phyloP scores from a whole-genome alignment of 2,797 vertebrate genomes.

The Darevskia nairensis region DNA sequence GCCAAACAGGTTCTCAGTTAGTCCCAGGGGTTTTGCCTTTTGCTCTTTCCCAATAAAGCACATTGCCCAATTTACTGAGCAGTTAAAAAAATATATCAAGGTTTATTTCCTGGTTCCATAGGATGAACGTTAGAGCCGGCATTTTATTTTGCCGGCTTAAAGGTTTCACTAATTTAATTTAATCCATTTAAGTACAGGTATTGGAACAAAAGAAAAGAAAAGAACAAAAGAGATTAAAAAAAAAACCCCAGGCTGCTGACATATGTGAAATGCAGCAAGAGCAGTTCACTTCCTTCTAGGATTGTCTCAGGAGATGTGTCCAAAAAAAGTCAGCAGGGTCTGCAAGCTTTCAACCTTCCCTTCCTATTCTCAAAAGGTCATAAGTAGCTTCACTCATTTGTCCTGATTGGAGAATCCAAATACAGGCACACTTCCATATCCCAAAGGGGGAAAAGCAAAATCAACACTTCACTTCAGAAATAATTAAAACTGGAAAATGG shows the following conservation, averaged over 20 bases:
- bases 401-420: conserved; percentile 64
- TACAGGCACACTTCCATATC: conserved; percentile 41
- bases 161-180: conserved; percentile 74
- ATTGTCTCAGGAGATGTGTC: conserved; percentile 48
- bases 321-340: conserved; percentile 65
- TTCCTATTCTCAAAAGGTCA: conserved; percentile 71
- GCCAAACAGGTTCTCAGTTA: background rate
- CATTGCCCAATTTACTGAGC: conserved; percentile 52
- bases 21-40: conserved; percentile 36
- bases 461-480: conserved; percentile 58
- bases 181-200: conserved; percentile 73
- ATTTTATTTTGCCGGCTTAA: conserved; percentile 58
- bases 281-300: conserved; percentile 43
- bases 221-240: background rate
- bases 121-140: conserved; percentile 45
- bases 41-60: conserved; percentile 42
- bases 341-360: conserved; percentile 54
- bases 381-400: conserved; percentile 61
- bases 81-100: conserved; percentile 58
- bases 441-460: conserved; percentile 62
- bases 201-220: conserved; percentile 46
- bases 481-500: conserved; percentile 45
- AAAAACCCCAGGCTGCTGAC: conserved; percentile 54
- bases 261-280: conserved; percentile 62
- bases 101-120: conserved; percentile 45